Evolutionary conservation across 2,797 vertebrate species (phyloP).

Genomic region (Clarias pachynema): DNA sequence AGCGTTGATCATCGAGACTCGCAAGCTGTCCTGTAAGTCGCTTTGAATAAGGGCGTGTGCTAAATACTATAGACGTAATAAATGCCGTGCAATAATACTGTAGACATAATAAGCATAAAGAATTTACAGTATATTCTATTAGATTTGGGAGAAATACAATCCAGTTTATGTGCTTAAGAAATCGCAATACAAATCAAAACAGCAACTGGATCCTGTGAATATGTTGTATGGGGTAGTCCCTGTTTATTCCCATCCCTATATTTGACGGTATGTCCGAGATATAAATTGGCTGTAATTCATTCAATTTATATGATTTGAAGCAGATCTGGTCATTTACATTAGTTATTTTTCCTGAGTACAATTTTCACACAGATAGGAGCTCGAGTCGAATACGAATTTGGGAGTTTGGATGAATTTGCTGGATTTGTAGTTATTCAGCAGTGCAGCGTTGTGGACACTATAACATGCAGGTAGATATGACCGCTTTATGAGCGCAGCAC

Average conservation of each 20-base stretch:
- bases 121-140: no score
- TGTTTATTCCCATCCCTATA: neutral
- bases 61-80: no score
- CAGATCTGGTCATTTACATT: neutral
- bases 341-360: neutral
- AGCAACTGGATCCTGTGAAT: no score
- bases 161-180: no score
- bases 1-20: no score
- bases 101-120: no score
- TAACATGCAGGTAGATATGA: neutral
- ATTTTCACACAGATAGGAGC: neutral
- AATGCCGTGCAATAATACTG: no score
- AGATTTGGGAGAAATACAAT: no score
- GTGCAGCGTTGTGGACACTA: neutral
- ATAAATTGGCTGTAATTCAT: neutral
- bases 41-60: no score
- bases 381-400: neutral
- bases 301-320: neutral
- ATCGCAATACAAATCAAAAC: no score
- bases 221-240: no score
- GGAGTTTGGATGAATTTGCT: neutral
- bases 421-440: neutral
- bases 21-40: no score
- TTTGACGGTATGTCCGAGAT: neutral
- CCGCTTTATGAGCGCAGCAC: neutral